These are phyloP conservation scores for Acomys russatus DNA, from an alignment of 2,797 vertebrate genomes.

Conservation along the genomic window DNA sequence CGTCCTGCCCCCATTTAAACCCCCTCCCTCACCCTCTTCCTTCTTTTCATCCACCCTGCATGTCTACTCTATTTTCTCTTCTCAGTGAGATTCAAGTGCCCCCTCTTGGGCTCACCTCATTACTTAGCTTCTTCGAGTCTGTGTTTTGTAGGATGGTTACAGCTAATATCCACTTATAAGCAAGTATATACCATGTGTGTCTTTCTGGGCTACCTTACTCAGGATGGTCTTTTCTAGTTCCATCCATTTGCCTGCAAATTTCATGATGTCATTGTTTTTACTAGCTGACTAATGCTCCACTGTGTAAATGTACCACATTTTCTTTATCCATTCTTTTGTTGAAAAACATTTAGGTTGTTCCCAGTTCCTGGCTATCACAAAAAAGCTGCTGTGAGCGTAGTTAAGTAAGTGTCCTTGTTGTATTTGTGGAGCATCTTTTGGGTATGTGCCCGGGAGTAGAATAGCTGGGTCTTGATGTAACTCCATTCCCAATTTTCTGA, in stretches of 20 bases:
- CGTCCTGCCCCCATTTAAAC: not conserved
- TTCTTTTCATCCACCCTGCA: not conserved
- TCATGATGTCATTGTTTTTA: not conserved
- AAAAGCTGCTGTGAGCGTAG: not conserved
- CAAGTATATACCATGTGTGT: not conserved
- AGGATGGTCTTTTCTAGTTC: not conserved
- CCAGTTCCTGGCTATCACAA: not conserved
- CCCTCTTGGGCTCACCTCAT: not conserved
- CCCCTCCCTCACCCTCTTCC: not conserved
- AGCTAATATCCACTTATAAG: no score
- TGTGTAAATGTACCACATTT: not conserved
- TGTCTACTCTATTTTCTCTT: not conserved
- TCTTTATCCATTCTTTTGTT: not conserved
- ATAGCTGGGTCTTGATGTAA: not conserved
- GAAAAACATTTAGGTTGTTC: not conserved
- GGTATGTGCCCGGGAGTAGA: not conserved
- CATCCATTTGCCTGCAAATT: not conserved
- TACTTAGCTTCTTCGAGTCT: no score
- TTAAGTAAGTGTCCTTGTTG: not conserved
- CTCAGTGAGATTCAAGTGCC: not conserved
- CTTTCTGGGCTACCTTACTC: not conserved
- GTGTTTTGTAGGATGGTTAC: no score
- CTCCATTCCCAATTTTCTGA: not conserved
- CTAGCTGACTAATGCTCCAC: not conserved
- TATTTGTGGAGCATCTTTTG: not conserved